These are phyloP conservation scores for Drymodes brunneopygia DNA, from an alignment of 2,113 vertebrate genomes.

Conservation along the genomic window DNA sequence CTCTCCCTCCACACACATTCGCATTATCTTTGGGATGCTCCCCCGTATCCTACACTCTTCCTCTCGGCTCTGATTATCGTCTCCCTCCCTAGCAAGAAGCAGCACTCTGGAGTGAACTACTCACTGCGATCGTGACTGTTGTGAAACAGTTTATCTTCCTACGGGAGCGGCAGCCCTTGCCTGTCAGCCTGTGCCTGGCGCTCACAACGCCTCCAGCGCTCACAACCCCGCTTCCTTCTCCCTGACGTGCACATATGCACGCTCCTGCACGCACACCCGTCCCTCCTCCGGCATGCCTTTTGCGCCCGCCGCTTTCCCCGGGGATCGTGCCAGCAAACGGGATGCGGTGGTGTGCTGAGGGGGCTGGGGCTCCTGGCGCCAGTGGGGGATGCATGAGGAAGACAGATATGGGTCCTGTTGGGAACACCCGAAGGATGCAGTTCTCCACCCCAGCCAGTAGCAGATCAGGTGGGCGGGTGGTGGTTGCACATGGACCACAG, in stretches of 20 bases:
- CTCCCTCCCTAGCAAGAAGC: neutral
- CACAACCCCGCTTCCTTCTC: neutral
- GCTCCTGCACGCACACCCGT: conserved; percentile 2
- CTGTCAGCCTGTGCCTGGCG: neutral
- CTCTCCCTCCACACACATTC: neutral
- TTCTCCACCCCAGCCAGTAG: neutral
- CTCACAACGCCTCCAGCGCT: conserved; percentile 28
- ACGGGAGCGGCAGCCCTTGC: neutral
- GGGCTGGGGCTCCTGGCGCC: neutral
- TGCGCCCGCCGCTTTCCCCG: neutral
- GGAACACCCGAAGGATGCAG: neutral
- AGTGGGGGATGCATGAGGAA: neutral
- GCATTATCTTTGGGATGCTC: neutral
- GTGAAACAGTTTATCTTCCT: conserved; percentile 14
- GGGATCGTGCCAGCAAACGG: neutral
- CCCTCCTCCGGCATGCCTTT: neutral
- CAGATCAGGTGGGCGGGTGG: neutral
- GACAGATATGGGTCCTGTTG: neutral
- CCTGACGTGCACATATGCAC: conserved; percentile 36
- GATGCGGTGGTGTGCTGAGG: neutral
- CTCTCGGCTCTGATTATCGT: neutral
- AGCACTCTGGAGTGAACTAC: neutral
- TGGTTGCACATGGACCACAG: neutral
- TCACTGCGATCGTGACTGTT: conserved; percentile 16
- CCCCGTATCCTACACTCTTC: neutral